Conservation (phyloP, 2,797 vertebrate species). For the Mus minutoides region DNA sequence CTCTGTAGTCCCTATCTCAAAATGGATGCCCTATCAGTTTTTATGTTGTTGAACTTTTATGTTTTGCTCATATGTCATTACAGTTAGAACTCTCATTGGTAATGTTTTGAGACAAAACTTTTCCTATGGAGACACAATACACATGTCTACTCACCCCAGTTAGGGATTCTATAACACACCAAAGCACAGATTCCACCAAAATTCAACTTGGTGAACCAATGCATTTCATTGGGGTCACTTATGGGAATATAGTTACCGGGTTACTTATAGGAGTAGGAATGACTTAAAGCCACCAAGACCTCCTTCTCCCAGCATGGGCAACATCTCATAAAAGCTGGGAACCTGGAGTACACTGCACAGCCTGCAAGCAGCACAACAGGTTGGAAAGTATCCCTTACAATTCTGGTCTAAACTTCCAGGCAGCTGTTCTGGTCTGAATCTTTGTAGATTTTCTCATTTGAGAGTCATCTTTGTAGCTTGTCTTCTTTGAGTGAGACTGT, state of each 20-base stretch:
- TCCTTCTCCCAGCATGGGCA: neutral
- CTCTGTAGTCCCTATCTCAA: neutral
- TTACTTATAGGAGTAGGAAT: neutral
- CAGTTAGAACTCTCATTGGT: neutral
- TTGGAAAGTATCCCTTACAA: neutral
- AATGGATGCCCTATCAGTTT: neutral
- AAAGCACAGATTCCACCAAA: neutral
- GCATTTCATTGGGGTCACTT: neutral
- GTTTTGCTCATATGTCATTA: constrained; percentile 47
- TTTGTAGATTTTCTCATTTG: neutral
- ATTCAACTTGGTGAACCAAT: neutral
- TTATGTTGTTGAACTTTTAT: constrained; percentile 1
- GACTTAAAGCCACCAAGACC: neutral
- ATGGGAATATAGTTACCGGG: neutral
- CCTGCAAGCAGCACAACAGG: neutral
- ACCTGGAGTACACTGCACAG: neutral
- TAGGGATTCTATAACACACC: neutral
- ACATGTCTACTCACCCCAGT: neutral
- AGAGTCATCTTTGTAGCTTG: neutral
- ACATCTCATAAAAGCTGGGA: neutral
- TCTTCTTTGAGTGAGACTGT: neutral
- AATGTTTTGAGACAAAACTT: neutral
- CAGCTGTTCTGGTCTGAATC: neutral
- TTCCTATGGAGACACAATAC: neutral
- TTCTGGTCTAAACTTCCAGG: neutral